Conservation (phyloP, 2,113 vertebrate genomes). For the Oreochromis tanganicae region DNA sequence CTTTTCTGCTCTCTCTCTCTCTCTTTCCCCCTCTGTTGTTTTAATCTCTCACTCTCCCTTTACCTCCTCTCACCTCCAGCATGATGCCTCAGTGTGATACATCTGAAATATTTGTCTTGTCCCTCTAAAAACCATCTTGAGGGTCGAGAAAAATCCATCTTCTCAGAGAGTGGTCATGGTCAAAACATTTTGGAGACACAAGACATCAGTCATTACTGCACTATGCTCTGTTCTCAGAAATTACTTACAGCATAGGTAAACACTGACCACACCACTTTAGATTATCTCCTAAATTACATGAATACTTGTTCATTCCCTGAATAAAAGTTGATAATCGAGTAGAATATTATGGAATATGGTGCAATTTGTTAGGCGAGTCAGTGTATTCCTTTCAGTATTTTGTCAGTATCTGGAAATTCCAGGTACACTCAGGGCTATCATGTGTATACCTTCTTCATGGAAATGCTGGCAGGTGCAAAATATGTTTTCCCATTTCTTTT, state of each 20-base stretch:
- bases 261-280: background rate
- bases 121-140: conserved; percentile 56
- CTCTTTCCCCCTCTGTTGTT: conserved; percentile 43
- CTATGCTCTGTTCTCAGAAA: background rate
- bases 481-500: background rate
- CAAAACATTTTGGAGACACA: conserved; percentile 33
- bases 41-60: conserved; percentile 51
- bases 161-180: conserved; percentile 52
- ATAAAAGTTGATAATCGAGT: background rate
- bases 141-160: conserved; percentile 55
- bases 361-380: background rate
- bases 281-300: background rate
- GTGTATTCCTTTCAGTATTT: background rate
- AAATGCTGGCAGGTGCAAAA: background rate
- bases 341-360: background rate
- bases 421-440: background rate
- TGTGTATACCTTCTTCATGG: background rate
- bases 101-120: conserved; percentile 61
- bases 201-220: conserved; percentile 42
- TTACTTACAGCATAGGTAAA: background rate
- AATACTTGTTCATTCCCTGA: background rate
- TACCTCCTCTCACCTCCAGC: conserved; percentile 57
- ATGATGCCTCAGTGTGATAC: conserved; percentile 43
- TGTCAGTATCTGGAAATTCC: background rate
- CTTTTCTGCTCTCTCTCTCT: conserved; percentile 16